phyloP scores from a whole-genome alignment of 2,888 invertebrate genomes.

The Lycophotia porphyrea region DNA sequence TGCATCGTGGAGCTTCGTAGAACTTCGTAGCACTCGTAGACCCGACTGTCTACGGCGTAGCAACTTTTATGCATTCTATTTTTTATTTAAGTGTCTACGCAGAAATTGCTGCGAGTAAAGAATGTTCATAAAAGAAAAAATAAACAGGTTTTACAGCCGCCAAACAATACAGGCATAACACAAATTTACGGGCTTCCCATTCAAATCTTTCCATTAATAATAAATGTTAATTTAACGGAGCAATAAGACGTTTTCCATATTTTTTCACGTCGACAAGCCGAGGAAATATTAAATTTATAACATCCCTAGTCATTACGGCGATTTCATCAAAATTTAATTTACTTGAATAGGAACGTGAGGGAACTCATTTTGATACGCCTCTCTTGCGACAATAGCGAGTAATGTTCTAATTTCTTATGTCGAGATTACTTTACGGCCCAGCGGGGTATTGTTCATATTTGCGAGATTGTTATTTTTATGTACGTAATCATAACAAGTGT shows the following conservation, averaged over 20 bases:
- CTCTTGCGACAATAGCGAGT: conserved; percentile 55
- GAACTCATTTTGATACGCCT: conserved; percentile 60
- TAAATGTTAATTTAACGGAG: conserved; percentile 71
- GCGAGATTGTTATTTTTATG: conserved; percentile 57
- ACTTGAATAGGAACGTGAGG: conserved; percentile 68
- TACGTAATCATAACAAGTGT: conserved; percentile 50
- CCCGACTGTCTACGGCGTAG: conserved; percentile 53
- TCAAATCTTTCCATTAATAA: conserved; percentile 63
- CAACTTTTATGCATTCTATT: conserved; percentile 23
- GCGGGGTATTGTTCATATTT: conserved; percentile 62
- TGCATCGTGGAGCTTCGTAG: conserved; percentile 32
- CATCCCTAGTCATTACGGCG: conserved; percentile 69
- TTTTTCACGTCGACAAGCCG: conserved; percentile 64
- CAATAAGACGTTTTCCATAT: conserved; percentile 70
- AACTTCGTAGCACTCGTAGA: conserved; percentile 45
- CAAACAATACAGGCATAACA: conserved; percentile 49
- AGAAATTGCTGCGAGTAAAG: conserved; percentile 13
- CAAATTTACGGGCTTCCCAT: conserved; percentile 52
- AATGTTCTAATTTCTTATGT: conserved; percentile 65
- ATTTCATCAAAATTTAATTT: conserved; percentile 75
- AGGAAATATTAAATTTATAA: conserved; percentile 71
- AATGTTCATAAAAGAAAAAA: conserved; percentile 27
- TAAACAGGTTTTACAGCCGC: conserved; percentile 31
- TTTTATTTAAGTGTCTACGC: conserved; percentile 26
- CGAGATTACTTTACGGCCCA: conserved; percentile 59